These are phyloP conservation scores for Festucalex cinctus DNA, from an alignment of 2,113 vertebrate genomes.

Conservation along the genomic window DNA sequence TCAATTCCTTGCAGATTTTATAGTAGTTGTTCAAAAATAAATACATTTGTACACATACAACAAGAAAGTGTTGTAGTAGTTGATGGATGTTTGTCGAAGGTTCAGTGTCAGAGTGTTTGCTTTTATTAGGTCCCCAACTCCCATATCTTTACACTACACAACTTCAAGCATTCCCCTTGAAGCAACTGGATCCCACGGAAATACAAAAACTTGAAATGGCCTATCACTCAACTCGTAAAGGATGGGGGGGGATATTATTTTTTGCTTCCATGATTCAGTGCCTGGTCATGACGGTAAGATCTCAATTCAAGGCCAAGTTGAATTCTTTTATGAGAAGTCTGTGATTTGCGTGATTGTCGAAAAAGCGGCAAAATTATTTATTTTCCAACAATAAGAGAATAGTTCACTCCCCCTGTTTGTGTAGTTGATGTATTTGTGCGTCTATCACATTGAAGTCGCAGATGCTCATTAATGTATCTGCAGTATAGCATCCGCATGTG, in stretches of 20 bases:
- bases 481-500: slow-evolving; percentile 38
- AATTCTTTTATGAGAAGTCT: slow-evolving; percentile 13
- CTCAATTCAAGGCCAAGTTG: slow-evolving; percentile 1
- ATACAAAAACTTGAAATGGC: slow-evolving; percentile 6
- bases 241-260: not conserved
- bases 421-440: not conserved
- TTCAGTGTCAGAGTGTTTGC: not conserved
- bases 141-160: slow-evolving; percentile 21
- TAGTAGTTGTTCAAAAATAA: not conserved
- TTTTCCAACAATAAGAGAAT: slow-evolving; percentile 42
- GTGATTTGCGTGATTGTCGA: slow-evolving; percentile 21
- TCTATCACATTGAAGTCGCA: not conserved
- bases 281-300: slow-evolving; percentile 13
- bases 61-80: slow-evolving; percentile 1
- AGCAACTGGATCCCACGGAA: slow-evolving; percentile 7
- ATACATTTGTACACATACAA: not conserved
- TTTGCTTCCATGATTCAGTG: slow-evolving; percentile 4
- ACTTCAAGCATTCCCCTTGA: slow-evolving; percentile 51
- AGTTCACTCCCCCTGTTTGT: slow-evolving; percentile 19
- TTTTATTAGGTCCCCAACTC: not conserved
- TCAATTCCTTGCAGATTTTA: too few species aligned
- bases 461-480: slow-evolving; percentile 4
- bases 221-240: slow-evolving; percentile 16
- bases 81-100: slow-evolving; percentile 14
- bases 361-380: slow-evolving; percentile 31